These are phyloP conservation scores for Enteromius mattozi DNA, from an alignment of 2,797 vertebrate species.

Conservation along the genomic window DNA sequence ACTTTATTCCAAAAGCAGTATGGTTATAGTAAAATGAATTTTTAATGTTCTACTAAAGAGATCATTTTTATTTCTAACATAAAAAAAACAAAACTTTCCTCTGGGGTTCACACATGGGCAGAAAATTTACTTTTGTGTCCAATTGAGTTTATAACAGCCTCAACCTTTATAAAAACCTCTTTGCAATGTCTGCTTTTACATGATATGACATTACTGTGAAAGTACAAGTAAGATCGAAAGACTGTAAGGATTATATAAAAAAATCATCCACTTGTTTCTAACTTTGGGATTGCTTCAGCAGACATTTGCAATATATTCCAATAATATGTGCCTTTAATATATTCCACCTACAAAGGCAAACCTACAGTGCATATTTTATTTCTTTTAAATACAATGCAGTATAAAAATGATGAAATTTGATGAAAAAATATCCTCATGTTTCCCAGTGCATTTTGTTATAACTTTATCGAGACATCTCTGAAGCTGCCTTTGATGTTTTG, in stretches of 20 bases:
- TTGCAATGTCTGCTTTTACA: background rate
- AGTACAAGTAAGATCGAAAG: background rate
- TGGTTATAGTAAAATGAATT: background rate
- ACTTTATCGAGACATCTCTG: conserved; percentile 27
- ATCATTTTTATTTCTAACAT: background rate
- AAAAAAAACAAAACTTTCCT: background rate
- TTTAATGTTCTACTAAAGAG: background rate
- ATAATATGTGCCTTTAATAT: conserved; percentile 21
- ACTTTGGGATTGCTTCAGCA: background rate
- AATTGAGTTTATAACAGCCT: background rate
- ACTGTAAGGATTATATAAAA: background rate
- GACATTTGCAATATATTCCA: conserved; percentile 3
- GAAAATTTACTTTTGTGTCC: background rate
- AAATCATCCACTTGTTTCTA: background rate
- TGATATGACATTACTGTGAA: background rate
- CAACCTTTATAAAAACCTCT: conserved; percentile 1
- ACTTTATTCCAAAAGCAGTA: background rate
- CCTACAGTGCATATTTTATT: conserved; percentile 15
- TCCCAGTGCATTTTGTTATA: conserved; percentile 24
- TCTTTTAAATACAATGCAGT: conserved; percentile 22
- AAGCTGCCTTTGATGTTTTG: conserved; percentile 48
- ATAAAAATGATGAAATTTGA: conserved; percentile 51
- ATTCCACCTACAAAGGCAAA: conserved; percentile 28
- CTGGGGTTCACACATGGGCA: too few relatives aligned
- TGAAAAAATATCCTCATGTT: conserved; percentile 47